Conservation (phyloP, 2,113 vertebrate genomes). For the Cyprinodon brontotheroides region DNA sequence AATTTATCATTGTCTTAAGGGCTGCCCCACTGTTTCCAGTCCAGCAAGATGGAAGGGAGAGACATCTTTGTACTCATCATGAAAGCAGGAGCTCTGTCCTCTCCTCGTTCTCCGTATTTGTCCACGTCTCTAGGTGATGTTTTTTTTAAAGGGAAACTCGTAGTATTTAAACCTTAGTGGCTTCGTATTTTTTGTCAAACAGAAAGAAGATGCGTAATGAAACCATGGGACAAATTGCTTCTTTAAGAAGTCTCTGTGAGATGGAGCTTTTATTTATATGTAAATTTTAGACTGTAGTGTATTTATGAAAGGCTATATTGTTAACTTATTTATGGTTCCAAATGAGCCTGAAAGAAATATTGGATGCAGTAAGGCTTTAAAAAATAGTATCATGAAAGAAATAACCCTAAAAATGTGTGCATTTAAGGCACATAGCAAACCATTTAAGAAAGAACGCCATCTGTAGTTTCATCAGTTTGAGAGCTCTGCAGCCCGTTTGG, state of each 20-base stretch:
- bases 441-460: slow-evolving; percentile 41
- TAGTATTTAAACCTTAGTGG: slow-evolving; percentile 52
- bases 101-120: slow-evolving; percentile 24
- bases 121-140: slow-evolving; percentile 21
- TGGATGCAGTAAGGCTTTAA: slow-evolving; percentile 37
- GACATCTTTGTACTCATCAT: slow-evolving; percentile 20
- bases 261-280: slow-evolving; percentile 68
- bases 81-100: slow-evolving; percentile 13
- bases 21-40: slow-evolving; percentile 54
- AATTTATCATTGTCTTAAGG: slow-evolving; percentile 47
- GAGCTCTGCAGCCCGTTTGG: slow-evolving; percentile 34
- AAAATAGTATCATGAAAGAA: slow-evolving; percentile 20
- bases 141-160: slow-evolving; percentile 62
- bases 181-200: slow-evolving; percentile 42
- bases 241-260: slow-evolving; percentile 37
- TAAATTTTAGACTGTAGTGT: slow-evolving; percentile 67
- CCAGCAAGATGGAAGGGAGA: slow-evolving; percentile 37
- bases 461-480: slow-evolving; percentile 32
- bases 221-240: slow-evolving; percentile 34
- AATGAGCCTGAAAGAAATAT: slow-evolving; percentile 38
- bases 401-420: background rate
- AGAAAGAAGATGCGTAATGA: slow-evolving; percentile 15
- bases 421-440: background rate
- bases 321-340: slow-evolving; percentile 72
- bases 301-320: slow-evolving; percentile 73